A percentile compares a stretch with the other conserved stretches of the same genome.
Conservation (phyloP, 2,797 vertebrate genomes). For the Anableps anableps region DNA sequence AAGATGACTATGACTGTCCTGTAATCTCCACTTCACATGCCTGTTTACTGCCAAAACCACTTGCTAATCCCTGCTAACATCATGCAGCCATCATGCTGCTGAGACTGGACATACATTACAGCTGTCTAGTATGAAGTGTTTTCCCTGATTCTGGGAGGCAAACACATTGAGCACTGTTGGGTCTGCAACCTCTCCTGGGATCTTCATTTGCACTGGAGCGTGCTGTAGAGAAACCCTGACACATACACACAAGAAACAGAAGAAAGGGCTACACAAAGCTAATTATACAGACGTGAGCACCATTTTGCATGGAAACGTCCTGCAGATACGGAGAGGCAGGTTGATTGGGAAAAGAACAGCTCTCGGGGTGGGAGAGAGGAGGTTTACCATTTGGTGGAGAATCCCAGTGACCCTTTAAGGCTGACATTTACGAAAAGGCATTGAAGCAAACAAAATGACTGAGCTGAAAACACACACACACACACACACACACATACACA, state of each 20-base stretch:
- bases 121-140: constrained; percentile 85
- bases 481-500: not conserved
- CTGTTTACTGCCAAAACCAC: not conserved
- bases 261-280: not conserved
- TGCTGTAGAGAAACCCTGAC: constrained; percentile 67
- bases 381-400: constrained; percentile 48
- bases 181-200: constrained; percentile 84
- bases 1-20: not conserved
- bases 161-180: constrained; percentile 88
- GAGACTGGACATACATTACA: constrained; percentile 79
- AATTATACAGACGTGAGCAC: not conserved
- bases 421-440: constrained; percentile 74
- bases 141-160: constrained; percentile 69
- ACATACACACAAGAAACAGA: constrained; percentile 1
- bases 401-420: constrained; percentile 13
- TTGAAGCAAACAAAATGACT: constrained; percentile 50
- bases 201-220: constrained; percentile 68
- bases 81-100: not conserved
- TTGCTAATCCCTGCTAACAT: not conserved
- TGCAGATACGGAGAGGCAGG: not conserved
- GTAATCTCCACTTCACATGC: not conserved
- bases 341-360: not conserved
- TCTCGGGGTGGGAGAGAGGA: not conserved
- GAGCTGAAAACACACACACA: constrained; percentile 28
- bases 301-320: not conserved